phyloP scores from a whole-genome alignment of 2,113 vertebrate genomes.

The Phalacrocorax pelagicus region DNA sequence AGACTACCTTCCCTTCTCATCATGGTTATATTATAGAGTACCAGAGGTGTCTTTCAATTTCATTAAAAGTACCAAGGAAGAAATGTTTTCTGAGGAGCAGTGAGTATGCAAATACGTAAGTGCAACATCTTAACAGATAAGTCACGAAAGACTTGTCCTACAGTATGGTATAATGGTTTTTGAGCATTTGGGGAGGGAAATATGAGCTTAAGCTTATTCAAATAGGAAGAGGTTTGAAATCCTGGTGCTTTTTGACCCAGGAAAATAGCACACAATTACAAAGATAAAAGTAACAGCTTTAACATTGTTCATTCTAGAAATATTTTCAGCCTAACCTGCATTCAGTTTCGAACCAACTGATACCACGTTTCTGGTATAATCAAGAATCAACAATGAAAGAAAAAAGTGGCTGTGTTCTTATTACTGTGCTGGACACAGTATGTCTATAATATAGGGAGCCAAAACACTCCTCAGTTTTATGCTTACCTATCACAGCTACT shows the following conservation, averaged over 20 bases:
- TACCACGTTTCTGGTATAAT: not conserved
- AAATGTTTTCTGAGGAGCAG: not conserved
- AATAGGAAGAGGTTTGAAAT: not conserved
- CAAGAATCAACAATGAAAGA: not conserved
- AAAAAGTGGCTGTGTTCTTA: not conserved
- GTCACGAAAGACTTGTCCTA: not conserved
- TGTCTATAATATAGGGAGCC: not conserved
- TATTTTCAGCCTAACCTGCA: not conserved
- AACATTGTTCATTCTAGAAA: not conserved
- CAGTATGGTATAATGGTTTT: not conserved
- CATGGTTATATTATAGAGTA: rapidly evolving
- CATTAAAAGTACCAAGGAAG: not conserved
- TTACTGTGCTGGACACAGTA: not conserved
- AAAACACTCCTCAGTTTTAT: not conserved
- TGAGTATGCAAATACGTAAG: rapidly evolving
- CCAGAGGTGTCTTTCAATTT: not conserved
- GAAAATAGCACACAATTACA: not conserved
- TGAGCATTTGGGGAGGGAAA: not conserved
- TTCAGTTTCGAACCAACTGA: not conserved
- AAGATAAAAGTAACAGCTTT: not conserved
- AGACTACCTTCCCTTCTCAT: not conserved
- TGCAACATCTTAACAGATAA: not conserved
- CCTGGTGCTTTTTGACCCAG: not conserved
- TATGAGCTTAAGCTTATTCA: not conserved
- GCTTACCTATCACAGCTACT: not conserved